Evolutionary conservation across 2,888 invertebrate genomes (phyloP).

Genomic region (Piscicola geometra): DNA sequence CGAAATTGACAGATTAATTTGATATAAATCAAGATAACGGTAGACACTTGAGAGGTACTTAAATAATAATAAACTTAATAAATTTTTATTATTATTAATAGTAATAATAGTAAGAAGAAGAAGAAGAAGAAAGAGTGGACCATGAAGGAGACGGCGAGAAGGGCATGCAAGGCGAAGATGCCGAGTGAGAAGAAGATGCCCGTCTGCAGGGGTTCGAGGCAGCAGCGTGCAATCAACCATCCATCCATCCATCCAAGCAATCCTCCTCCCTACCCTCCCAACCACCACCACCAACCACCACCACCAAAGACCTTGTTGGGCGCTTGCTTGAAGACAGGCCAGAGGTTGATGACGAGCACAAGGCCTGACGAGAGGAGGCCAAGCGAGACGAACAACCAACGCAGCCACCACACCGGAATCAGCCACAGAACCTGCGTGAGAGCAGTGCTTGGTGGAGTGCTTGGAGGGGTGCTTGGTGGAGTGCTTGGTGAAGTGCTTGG

Average conservation of each 20-base stretch:
- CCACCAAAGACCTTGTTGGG: slow-evolving; percentile 56
- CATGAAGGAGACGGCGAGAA: slow-evolving; percentile 82
- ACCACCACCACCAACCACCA: too few species aligned
- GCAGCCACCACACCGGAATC: slow-evolving; percentile 70
- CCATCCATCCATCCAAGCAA: too few species aligned
- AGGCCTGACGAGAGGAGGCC: slow-evolving; percentile 79
- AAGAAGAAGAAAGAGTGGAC: slow-evolving; percentile 47
- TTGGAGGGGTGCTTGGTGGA: too few species aligned
- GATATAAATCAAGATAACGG: too few species aligned
- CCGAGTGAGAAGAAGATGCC: slow-evolving; percentile 65
- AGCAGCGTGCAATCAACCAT: too few species aligned
- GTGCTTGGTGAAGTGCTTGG: too few species aligned
- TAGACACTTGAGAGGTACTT: too few species aligned
- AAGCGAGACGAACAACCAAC: slow-evolving; percentile 78
- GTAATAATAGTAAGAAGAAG: too few species aligned
- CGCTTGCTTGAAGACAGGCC: slow-evolving; percentile 67
- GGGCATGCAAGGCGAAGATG: slow-evolving; percentile 72
- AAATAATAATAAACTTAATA: too few species aligned
- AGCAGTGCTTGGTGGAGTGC: background rate
- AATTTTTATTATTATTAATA: too few species aligned
- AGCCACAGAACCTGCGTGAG: slow-evolving; percentile 71
- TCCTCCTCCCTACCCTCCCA: too few species aligned
- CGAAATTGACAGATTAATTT: too few species aligned
- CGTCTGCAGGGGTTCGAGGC: slow-evolving; percentile 56
- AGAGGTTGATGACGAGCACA: slow-evolving; percentile 75